Evolutionary conservation across 2,888 invertebrate species (phyloP).

Genomic region (Xiphydria camelus): DNA sequence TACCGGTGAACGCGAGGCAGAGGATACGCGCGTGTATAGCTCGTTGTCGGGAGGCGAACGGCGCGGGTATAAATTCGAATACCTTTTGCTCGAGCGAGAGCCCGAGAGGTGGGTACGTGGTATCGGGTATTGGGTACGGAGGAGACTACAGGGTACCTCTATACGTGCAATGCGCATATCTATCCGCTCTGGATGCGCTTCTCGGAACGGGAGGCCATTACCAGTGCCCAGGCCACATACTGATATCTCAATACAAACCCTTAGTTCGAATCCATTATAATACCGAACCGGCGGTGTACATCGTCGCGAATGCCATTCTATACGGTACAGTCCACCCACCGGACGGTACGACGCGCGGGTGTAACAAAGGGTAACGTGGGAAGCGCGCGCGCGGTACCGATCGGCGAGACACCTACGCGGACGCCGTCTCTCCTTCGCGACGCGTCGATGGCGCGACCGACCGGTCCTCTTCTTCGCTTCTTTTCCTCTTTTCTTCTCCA

Average conservation of each 20-base stretch:
- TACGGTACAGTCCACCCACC: background rate
- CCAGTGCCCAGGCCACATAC: slow-evolving; percentile 50
- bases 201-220: slow-evolving; percentile 55
- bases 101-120: background rate
- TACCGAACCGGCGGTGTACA: slow-evolving; percentile 27
- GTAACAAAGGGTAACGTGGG: slow-evolving; percentile 1
- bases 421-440: too few relatives aligned
- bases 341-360: background rate
- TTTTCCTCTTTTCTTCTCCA: background rate
- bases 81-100: slow-evolving; percentile 8
- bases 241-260: slow-evolving; percentile 57
- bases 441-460: background rate
- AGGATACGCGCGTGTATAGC: background rate
- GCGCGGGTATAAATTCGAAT: slow-evolving; percentile 24
- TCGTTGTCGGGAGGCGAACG: slow-evolving; percentile 7
- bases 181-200: slow-evolving; percentile 46
- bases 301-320: background rate
- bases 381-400: slow-evolving; percentile 21
- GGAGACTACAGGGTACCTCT: background rate
- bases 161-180: slow-evolving; percentile 34
- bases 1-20: too few relatives aligned
- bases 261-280: slow-evolving; percentile 57
- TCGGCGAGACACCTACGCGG: slow-evolving; percentile 21
- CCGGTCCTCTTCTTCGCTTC: background rate
- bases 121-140: background rate